Percentiles rank a stretch among this genome's conserved stretches.
Evolutionary conservation across 23 tunicate species (phyloP).

Genomic region (Botrylloides violaceus): DNA sequence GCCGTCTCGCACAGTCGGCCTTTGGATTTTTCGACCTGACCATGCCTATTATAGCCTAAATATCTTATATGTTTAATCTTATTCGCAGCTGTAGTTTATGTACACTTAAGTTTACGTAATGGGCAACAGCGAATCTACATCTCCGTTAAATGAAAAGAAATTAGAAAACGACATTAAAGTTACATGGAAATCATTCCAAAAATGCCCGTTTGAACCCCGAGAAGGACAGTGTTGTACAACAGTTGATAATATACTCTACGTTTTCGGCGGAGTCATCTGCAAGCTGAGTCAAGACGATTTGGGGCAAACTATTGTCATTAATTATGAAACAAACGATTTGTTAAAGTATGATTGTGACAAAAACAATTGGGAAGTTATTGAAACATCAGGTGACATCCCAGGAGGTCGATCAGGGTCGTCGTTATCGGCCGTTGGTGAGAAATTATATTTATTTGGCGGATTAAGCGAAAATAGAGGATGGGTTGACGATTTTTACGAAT

Average conservation of each 20-base stretch:
- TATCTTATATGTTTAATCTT: too few species aligned
- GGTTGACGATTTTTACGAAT: slow-evolving; percentile 55
- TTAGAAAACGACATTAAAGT: neutral
- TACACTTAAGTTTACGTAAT: too few species aligned
- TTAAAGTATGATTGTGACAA: slow-evolving; percentile 25
- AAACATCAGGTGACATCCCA: slow-evolving; percentile 22
- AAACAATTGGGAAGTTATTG: slow-evolving; percentile 35
- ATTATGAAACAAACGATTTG: slow-evolving; percentile 48
- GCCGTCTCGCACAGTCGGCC: too few species aligned
- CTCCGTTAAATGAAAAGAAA: neutral
- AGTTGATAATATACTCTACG: slow-evolving; percentile 27
- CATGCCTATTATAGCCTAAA: too few species aligned
- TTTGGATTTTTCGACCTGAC: too few species aligned
- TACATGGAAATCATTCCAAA: neutral
- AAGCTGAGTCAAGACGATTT: slow-evolving; percentile 1
- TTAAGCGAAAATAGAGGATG: slow-evolving; percentile 62
- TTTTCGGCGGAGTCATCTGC: slow-evolving; percentile 61
- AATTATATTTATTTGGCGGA: slow-evolving; percentile 74
- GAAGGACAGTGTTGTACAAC: slow-evolving; percentile 10
- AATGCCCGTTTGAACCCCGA: neutral
- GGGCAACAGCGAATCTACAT: neutral
- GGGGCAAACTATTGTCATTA: neutral
- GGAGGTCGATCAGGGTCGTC: slow-evolving; percentile 67
- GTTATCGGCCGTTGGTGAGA: slow-evolving; percentile 34
- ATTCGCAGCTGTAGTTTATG: too few species aligned